Evolutionary conservation across 2,113 vertebrate genomes (phyloP).

Genomic region (Mohoua ochrocephala): DNA sequence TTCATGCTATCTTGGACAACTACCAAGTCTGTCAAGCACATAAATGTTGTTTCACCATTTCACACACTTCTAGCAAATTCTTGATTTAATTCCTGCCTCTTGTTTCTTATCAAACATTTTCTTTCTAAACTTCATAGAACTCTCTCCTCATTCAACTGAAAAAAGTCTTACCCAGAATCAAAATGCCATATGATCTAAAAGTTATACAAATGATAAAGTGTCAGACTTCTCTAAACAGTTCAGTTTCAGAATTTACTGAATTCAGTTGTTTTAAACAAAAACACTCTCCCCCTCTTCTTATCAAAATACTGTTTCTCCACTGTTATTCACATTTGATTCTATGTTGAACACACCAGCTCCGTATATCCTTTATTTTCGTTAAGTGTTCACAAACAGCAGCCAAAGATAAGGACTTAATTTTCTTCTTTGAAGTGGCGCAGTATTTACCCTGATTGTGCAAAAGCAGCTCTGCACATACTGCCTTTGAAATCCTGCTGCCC

Average conservation of each 20-base stretch:
- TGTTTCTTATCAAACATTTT: not conserved
- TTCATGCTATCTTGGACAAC: not conserved
- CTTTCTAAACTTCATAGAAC: not conserved
- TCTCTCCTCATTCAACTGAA: not conserved
- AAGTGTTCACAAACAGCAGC: not conserved
- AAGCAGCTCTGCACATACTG: not conserved
- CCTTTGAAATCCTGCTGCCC: not conserved
- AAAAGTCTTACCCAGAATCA: not conserved
- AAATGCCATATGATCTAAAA: not conserved
- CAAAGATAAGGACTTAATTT: not conserved
- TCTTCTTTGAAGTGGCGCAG: not conserved
- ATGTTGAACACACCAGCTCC: not conserved
- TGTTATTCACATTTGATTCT: not conserved
- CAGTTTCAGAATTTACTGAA: not conserved
- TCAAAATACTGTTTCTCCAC: not conserved
- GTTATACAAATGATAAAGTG: not conserved
- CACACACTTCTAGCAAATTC: not conserved
- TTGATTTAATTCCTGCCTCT: not conserved
- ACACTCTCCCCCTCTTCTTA: not conserved
- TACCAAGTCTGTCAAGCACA: not conserved
- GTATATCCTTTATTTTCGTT: not conserved
- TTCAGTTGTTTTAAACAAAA: not conserved
- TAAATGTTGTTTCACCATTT: not conserved
- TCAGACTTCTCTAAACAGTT: not conserved
- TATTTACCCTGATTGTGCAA: not conserved